Base-by-base conservation (phyloP, 2,888 invertebrate genomes). In the Macrosiphum euphorbiae region DNA sequence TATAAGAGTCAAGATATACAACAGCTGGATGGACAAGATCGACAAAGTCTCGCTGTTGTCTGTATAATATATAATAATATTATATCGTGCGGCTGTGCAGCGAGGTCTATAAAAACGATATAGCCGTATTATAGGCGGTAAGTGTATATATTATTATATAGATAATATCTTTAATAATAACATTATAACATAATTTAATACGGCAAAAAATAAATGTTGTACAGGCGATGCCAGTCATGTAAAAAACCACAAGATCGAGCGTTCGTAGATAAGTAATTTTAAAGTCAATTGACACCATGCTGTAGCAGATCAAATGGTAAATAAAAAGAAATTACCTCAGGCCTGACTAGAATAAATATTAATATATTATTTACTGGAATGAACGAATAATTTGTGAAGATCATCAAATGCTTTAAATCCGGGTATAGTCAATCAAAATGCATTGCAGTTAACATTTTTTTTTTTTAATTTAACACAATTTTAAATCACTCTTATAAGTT, bases 1-100 rank as follows among this genome's bases (percentile, higher is more conserved):
- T 67, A 67, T n/a, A n/a, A 1, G 20, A 78, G 35, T 78, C 35
- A 35, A 78, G 4, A 20, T 78, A 24, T 78, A 20, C 20, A 78
- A 78, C 78, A 78, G 78, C 78, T 41, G 78, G 35, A 78, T 78
- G 78, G 35, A 78, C 78, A 35, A 88, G 87, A 88, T 52, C 50
- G 50, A 88, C n/a, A 35, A 26, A 24, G 28, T 35, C 50, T 50
- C 50, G 8, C 20, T 78, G 78, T 78, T 20, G 78, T 35, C 78
- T 35, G 35, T 78, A 20, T 78, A 78, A 7, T n/a, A n/a, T n/a
- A n/a, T n/a, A n/a, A 44, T 44, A 44, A 44, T 78, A 35, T 35
- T 55, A 58, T 58, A 58, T 58, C 35, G 35, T 35, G 78, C 35
- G 35, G 35, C 20, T 78, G 78, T 35, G 20, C 58, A 78, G 78